Evolutionary conservation across 2,888 invertebrate genomes (phyloP), one percentile per base, ranked within the genome.

Genomic region (Papilio elwesi): DNA sequence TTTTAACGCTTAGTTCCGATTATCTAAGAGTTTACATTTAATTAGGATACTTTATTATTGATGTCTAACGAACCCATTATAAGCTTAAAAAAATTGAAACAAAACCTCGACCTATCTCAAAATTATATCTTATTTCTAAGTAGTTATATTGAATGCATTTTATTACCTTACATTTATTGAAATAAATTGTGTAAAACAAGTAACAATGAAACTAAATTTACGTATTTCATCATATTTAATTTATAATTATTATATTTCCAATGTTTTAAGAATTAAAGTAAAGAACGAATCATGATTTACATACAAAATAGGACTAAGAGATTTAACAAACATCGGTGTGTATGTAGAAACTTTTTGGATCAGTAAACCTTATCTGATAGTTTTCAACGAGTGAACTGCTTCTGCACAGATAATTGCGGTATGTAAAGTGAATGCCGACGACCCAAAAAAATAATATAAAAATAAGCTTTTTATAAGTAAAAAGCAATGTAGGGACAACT

Each of bases 401-500:
- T 71, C 57, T 38, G 38, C 38, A 49, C 57, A 49, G 36, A 48
- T 66, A 59, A 66, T 43, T 71, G 66, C 49, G 26, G 57, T 57
- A 12, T 26, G 49, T 16, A 71, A 70, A 36, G 55, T 65, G 55
- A 70, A 70, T 48, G 70, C 38, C 10, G 5, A 15, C 49, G 64
- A 65, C 55, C 64, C 55, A 12, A 55, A 70, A 65, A 47, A 57
- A 68, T 55, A 55, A 47, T 47, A n/a, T 43, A 55, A 67, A 59
- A 55, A 67, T 10, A n/a, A 48, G 26, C 26, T 48, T 64, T 64
- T 57, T 26, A 1, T 65, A 65, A 65, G 65, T 65, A 51, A 65
- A 65, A 65, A 65, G 65, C 65, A n/a, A 51, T 65, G 65, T 65
- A 36, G 36, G 51, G 51, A 26, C 12, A 65, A 51, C 51, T 51